These are phyloP conservation scores for Macaria notata DNA, from an alignment of 2,888 invertebrate species.

Conservation along the genomic window DNA sequence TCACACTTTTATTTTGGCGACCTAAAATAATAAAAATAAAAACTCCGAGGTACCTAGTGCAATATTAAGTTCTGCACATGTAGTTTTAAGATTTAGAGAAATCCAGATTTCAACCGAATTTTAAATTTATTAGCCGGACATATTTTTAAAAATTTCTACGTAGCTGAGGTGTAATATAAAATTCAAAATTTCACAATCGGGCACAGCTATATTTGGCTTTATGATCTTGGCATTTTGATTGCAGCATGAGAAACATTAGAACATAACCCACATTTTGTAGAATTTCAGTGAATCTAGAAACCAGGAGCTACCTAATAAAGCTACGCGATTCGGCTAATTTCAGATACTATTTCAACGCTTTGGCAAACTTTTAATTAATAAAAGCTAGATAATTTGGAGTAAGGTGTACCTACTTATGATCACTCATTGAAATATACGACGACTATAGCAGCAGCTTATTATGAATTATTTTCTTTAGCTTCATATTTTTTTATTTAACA, in stretches of 20 bases:
- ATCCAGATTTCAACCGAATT: too few relatives aligned
- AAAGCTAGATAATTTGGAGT: constrained; percentile 2
- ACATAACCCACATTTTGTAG: constrained; percentile 16
- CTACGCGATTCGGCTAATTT: constrained; percentile 13
- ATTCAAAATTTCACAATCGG: constrained; percentile 21
- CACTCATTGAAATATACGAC: constrained; percentile 1
- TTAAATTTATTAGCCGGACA: too few relatives aligned
- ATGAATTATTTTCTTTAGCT: neutral
- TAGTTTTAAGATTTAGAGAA: too few relatives aligned
- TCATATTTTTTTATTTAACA: constrained; percentile 3
- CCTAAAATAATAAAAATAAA: too few relatives aligned
- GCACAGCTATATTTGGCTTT: constrained; percentile 27
- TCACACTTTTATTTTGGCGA: too few relatives aligned
- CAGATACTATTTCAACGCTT: constrained; percentile 16
- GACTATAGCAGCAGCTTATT: constrained; percentile 10
- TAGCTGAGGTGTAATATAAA: neutral
- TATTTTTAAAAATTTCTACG: too few relatives aligned
- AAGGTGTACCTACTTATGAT: neutral
- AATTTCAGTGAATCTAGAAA: constrained; percentile 8
- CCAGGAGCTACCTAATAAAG: constrained; percentile 9
- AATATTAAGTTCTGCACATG: too few relatives aligned
- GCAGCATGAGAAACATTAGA: constrained; percentile 28
- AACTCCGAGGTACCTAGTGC: too few relatives aligned
- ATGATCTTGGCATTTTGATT: constrained; percentile 28
- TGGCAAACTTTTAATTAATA: constrained; percentile 27